Base-by-base conservation (phyloP, 2,113 vertebrate genomes). In the Dipodomys spectabilis region DNA sequence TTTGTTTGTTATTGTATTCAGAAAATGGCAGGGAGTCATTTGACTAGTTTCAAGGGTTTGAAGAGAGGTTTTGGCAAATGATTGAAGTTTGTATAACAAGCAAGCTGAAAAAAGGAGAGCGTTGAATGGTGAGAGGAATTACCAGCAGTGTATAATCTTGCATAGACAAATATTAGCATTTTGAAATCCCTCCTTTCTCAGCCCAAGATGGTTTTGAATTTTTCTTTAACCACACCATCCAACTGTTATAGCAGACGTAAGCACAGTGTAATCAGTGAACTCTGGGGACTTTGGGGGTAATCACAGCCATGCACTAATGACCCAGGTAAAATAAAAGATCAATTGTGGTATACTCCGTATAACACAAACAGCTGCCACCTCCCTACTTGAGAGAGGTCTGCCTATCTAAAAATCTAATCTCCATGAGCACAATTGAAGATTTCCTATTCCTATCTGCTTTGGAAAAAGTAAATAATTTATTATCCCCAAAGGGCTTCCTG, bases 381-480 rank as follows among this genome's bases (percentile, higher is more conserved):
- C 77, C 64, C 75, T 73, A 7, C 87, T 95, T 6, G 25, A 12
- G 82, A 85, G 85, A 72, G 45, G 28, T 60, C 90, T 92, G 83
- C 62, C 72, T 94, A 86, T 93, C 91, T 81, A 81, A 92, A 95
- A 94, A 91, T 91, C 86, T 78, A 83, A 96, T 83, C 89, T 94
- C 86, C 27, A 27, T 19, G 69, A 94, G 93, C 89, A 95, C 89
- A 92, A 64, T 69, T 81, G 87, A 95, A 95, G 94, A 95, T 81
- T 97, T 96, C 91, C 93, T 94, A 93, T 71, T 92, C 65, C 88
- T 84, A 69, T 69, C 92, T 91, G 71, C 88, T 92, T 92, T 88
- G 84, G 71, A 92, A 92, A 95, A 95, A 84, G 92, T 96, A 92
- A 94, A 96, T 95, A 95, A 96, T 96, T 93, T 96, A 95, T 96